Percentiles rank a stretch among this genome's conserved stretches.
phyloP scores from a whole-genome alignment of 2,888 invertebrate species.

The Mythimna loreyi region DNA sequence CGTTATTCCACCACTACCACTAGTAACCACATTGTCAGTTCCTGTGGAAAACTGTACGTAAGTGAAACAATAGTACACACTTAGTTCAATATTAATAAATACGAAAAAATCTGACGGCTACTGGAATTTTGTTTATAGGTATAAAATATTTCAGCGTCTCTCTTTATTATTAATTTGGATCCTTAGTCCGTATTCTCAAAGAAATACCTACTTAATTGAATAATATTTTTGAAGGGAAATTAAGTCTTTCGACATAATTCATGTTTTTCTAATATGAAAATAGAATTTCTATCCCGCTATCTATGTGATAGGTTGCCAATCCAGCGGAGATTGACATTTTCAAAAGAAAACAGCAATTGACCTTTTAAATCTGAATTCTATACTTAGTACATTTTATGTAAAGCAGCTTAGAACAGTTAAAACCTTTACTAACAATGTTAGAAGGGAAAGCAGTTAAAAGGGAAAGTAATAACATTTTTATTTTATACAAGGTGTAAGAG shows the following conservation, averaged over 20 bases:
- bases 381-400: too few relatives aligned
- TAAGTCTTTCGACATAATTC: neutral
- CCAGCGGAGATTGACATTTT: neutral
- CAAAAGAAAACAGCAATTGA: conserved; percentile 6
- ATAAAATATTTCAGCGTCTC: neutral
- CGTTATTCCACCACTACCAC: too few relatives aligned
- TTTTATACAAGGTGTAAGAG: too few relatives aligned
- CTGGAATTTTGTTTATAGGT: neutral
- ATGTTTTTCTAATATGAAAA: neutral
- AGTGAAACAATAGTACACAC: neutral
- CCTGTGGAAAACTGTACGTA: neutral
- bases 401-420: too few relatives aligned
- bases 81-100: neutral
- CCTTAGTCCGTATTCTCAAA: conserved; percentile 11
- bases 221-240: conserved; percentile 8
- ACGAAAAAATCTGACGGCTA: neutral
- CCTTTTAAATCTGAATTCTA: too few relatives aligned
- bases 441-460: too few relatives aligned
- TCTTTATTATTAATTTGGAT: neutral
- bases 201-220: neutral
- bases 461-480: too few relatives aligned
- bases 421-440: too few relatives aligned
- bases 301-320: neutral
- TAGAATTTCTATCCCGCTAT: conserved; percentile 8
- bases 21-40: too few relatives aligned